Percentiles rank a stretch among this genome's conserved stretches.
Evolutionary conservation across 2,888 invertebrate genomes (phyloP).

Genomic region (Zygaena filipendulae): DNA sequence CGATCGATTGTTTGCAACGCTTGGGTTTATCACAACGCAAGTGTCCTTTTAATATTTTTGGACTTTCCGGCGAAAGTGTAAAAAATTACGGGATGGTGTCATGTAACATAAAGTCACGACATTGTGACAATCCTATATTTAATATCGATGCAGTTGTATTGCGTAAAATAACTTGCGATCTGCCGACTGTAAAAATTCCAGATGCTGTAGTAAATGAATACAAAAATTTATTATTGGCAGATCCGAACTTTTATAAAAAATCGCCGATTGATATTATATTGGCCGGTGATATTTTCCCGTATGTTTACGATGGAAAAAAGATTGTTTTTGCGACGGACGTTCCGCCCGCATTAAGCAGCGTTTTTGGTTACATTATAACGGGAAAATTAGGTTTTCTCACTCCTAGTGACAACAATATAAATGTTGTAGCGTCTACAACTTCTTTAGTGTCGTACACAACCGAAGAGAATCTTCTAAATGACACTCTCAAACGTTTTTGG

Average conservation of each 20-base stretch:
- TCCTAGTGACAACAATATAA: too few species aligned
- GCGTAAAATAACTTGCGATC: constrained; percentile 1
- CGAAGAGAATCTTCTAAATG: too few species aligned
- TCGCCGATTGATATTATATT: constrained; percentile 1
- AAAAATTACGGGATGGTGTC: constrained; percentile 1
- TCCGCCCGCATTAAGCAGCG: too few species aligned
- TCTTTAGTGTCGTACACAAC: too few species aligned
- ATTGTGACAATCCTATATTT: not conserved
- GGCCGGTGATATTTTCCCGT: too few species aligned
- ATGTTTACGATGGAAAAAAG: too few species aligned
- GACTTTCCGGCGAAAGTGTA: not conserved
- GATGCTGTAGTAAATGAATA: constrained; percentile 1
- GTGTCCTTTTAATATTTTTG: constrained; percentile 2
- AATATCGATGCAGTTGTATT: too few species aligned
- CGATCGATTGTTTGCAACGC: not conserved
- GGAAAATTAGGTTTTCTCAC: too few species aligned
- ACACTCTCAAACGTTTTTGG: too few species aligned
- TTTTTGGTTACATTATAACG: too few species aligned
- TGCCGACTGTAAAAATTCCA: not conserved
- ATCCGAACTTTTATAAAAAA: constrained; percentile 1
- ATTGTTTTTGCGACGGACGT: too few species aligned
- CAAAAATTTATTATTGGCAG: constrained; percentile 1
- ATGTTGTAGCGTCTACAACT: too few species aligned
- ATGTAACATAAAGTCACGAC: constrained; percentile 1
- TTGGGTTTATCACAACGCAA: constrained; percentile 2